These are phyloP conservation scores for Hypercompe scribonia DNA, from an alignment of 2,888 invertebrate species.

Conservation along the genomic window DNA sequence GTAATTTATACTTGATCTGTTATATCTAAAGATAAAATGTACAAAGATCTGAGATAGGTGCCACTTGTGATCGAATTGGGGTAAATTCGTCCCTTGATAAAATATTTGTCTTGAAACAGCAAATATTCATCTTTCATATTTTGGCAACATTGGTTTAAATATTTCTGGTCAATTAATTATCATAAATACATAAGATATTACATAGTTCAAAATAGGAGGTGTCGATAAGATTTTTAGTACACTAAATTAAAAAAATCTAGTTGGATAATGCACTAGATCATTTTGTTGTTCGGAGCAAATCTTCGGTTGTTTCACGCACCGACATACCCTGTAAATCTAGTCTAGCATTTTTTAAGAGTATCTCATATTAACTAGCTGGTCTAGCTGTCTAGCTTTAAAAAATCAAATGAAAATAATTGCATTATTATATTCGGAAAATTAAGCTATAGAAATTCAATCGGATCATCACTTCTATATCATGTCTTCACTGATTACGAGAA, in stretches of 20 bases:
- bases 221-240: conserved; percentile 14
- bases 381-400: conserved; percentile 18
- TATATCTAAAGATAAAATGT: background rate
- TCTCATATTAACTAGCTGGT: conserved; percentile 20
- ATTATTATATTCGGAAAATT: background rate
- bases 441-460: background rate
- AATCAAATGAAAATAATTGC: background rate
- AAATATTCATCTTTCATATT: background rate
- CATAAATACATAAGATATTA: background rate
- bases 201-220: background rate
- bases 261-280: conserved; percentile 3
- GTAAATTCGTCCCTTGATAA: too few relatives aligned
- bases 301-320: background rate
- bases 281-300: conserved; percentile 15
- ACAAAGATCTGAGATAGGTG: background rate
- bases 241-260: conserved; percentile 19
- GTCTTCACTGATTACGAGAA: conserved; percentile 14
- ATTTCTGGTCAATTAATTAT: background rate
- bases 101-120: background rate
- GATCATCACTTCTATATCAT: conserved; percentile 7
- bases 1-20: too few relatives aligned
- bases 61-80: too few relatives aligned
- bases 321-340: conserved; percentile 20
- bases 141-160: background rate
- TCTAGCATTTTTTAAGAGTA: conserved; percentile 30